phyloP scores from a whole-genome alignment of 2,113 vertebrate species.

The Thunnus maccoyii region DNA sequence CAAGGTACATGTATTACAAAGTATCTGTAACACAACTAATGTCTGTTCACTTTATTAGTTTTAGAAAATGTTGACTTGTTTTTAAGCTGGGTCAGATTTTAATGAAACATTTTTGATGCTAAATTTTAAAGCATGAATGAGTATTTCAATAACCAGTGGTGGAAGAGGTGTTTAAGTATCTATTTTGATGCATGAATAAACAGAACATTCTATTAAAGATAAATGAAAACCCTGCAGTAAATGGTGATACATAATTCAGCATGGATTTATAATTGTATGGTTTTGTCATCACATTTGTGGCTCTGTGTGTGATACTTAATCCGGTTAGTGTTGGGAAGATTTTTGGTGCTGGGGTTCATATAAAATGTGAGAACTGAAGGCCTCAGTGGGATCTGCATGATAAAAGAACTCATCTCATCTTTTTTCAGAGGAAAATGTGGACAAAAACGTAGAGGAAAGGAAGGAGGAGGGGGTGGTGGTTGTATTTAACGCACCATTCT shows the following conservation, averaged over 20 bases:
- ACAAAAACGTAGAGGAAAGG: background rate
- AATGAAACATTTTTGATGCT: no score
- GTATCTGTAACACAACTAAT: no score
- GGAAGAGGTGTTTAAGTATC: no score
- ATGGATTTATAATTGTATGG: background rate
- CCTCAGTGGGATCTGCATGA: constrained; percentile 40
- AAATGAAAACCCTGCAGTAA: background rate
- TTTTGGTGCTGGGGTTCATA: background rate
- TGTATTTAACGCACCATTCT: constrained; percentile 18
- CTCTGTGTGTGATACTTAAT: background rate
- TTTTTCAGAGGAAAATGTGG: constrained; percentile 10
- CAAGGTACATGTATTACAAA: no score
- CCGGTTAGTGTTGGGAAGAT: background rate
- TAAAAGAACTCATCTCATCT: constrained; percentile 27
- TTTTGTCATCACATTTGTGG: background rate
- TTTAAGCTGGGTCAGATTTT: no score
- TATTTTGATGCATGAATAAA: background rate
- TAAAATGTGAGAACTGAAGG: constrained; percentile 30
- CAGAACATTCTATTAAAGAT: no score
- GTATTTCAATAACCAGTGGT: no score
- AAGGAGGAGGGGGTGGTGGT: background rate
- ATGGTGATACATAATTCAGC: background rate
- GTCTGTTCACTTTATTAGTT: no score
- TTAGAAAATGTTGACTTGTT: no score
- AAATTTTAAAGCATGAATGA: no score